Base-by-base conservation (phyloP, 2,113 vertebrate species). In the Xenopus borealis region DNA sequence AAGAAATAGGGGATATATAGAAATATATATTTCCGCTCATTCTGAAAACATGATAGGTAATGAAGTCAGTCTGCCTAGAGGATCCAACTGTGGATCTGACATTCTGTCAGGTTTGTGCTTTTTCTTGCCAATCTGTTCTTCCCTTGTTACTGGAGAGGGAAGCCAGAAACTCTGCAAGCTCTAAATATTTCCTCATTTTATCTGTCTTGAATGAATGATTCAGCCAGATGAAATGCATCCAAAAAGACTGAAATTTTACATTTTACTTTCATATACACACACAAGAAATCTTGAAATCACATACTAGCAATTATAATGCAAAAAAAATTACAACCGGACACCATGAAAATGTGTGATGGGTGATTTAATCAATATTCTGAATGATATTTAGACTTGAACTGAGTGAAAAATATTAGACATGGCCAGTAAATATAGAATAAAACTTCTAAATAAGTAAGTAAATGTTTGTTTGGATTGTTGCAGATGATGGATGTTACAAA, bases 71-170 rank as follows among this genome's bases (percentile, higher is more conserved):
- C 8, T 64, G 62, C 23, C 62, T 40, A 64, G 12, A 40, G 30
- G 62, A 64, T 40, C 30, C 23, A 40, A 64, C 62, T 40, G 62
- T 40, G 12, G 62, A 27, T 16, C n/a, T 64, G 30, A 64, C 62
- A 61, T 61, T 67, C 19, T 67, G 65, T 67, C 44, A 67, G 45
- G 14, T 50, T 50, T 67, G 12, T 67, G 18, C 65, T 8, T 67
- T 47, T 52, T 13, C 46, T 67, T 67, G 40, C 45, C 65, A 67
- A 27, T 50, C n/a, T 14, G 18, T 50, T 64, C 19, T 14, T 50
- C 45, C 46, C 45, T 50, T 50, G 65, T 27, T 50, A 52, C 14
- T 47, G 18, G 8, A 23, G 10, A 66, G 40, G 12, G 63, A 46
- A 50, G 65, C 45, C 65, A 67, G 18, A 67, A 67, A 0, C 44